Evolutionary conservation across 2,888 invertebrate species (phyloP).

Genomic region (Augochlorella aurata): DNA sequence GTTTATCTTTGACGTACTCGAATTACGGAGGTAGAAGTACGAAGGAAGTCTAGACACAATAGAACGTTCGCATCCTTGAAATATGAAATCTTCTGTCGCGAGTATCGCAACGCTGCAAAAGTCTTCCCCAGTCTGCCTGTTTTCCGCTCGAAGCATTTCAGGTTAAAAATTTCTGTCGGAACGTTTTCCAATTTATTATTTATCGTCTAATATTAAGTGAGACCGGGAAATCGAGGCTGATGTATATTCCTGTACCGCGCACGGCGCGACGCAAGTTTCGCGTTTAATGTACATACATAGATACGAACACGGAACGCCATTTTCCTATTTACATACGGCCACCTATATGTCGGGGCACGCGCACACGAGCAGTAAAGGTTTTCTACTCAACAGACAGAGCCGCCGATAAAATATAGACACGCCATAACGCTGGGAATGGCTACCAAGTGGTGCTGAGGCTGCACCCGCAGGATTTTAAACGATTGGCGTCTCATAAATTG

Average conservation of each 20-base stretch:
- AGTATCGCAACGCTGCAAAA: no score
- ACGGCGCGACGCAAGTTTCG: neutral
- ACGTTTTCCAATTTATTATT: no score
- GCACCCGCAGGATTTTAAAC: constrained; percentile 59
- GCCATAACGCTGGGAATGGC: constrained; percentile 44
- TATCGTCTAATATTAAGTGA: neutral
- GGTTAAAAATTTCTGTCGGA: no score
- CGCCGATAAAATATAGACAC: constrained; percentile 34
- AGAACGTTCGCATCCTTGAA: no score
- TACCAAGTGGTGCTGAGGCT: constrained; percentile 63
- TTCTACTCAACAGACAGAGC: constrained; percentile 18
- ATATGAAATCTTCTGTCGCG: no score
- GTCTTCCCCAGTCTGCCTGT: no score
- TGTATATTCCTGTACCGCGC: neutral
- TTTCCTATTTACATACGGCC: neutral
- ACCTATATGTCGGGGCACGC: neutral
- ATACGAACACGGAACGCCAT: neutral
- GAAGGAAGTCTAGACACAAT: no score
- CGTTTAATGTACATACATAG: neutral
- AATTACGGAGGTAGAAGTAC: no score
- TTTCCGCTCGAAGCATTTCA: no score
- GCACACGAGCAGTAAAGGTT: constrained; percentile 10
- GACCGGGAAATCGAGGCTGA: neutral
- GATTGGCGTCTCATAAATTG: constrained; percentile 66
- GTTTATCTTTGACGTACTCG: no score